Conservation (phyloP, 1,140 invertebrate genomes). For the Hycleus phaleratus region DNA sequence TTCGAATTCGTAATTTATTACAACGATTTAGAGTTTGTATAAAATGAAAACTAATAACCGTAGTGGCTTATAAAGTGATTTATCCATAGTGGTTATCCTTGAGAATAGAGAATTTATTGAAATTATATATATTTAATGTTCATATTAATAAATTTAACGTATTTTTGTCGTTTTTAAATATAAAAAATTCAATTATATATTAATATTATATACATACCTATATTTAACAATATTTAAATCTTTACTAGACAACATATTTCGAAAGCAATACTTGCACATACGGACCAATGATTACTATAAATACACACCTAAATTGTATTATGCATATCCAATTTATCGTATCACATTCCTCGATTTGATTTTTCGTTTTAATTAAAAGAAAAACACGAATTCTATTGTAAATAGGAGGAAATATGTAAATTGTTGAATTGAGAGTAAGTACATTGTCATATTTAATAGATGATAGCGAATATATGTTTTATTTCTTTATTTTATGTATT, state of each 20-base stretch:
- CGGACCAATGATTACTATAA: slow-evolving; percentile 21
- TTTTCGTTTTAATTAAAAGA: no score
- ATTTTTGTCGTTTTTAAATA: neutral
- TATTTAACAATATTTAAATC: neutral
- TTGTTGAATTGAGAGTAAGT: slow-evolving; percentile 6
- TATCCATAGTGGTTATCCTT: neutral
- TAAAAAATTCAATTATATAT: neutral
- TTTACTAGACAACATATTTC: slow-evolving; percentile 9
- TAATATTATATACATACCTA: no score
- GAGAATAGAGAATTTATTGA: neutral
- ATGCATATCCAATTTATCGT: neutral
- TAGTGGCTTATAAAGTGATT: slow-evolving; percentile 27
- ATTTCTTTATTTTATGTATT: slow-evolving; percentile 18
- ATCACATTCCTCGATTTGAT: neutral
- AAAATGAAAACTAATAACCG: slow-evolving; percentile 5
- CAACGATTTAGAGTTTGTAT: slow-evolving; percentile 5
- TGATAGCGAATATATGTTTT: slow-evolving; percentile 15
- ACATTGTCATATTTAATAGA: slow-evolving; percentile 14
- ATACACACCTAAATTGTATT: neutral
- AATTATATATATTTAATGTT: neutral
- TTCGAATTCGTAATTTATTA: neutral
- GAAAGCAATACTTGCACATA: slow-evolving; percentile 24
- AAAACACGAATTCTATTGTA: slow-evolving; percentile 1
- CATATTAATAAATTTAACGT: neutral
- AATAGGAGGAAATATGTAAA: slow-evolving; percentile 10